Evolutionary conservation across 2,113 vertebrate species (phyloP), one percentile per base, ranked within the genome.

Genomic region (Sminthopsis crassicaudata): DNA sequence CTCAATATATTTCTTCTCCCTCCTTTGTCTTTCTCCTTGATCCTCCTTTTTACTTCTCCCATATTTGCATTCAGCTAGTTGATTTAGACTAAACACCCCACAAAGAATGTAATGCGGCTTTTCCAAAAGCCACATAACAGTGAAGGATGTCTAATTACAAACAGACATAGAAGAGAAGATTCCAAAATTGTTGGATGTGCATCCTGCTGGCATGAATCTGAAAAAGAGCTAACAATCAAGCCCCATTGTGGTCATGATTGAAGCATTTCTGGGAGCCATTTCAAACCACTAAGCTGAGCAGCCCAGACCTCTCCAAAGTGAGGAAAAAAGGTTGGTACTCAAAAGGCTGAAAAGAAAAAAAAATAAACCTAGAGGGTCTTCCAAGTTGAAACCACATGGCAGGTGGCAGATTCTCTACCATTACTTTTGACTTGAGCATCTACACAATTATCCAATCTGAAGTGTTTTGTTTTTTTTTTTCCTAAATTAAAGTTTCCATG

Each of bases 71-170:
- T 84, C 36, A 22, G 67, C 23, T 16, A 19, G 67, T 8, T 84
- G 19, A n/a, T 84, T 42, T 84, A 42, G 42, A 84, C 19, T 16
- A 84, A 36, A 7, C 36, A 84, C 67, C 19, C 67, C n/a, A 42
- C 67, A 84, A 84, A 42, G n/a, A 23, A 26, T 23, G 16, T 42
- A 84, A 84, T 84, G 36, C 23, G 42, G 67, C 67, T 84, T 84
- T 84, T 84, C 67, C n/a, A 22, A 84, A 84, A 84, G n/a, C 36
- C n/a, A 42, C 67, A 84, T 84, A 42, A 84, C 67, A 84, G 36
- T 84, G 36, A 84, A 84, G n/a, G n/a, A 84, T 84, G 67, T 84
- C 67, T 84, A 84, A 84, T 84, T 84, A 84, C 67, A n/a, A 84
- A 42, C n/a, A 84, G 67, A 84, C n/a, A 84, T n/a, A 84, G 42